phyloP scores from a whole-genome alignment of 1,140 invertebrate genomes.

The Aricia agestis region DNA sequence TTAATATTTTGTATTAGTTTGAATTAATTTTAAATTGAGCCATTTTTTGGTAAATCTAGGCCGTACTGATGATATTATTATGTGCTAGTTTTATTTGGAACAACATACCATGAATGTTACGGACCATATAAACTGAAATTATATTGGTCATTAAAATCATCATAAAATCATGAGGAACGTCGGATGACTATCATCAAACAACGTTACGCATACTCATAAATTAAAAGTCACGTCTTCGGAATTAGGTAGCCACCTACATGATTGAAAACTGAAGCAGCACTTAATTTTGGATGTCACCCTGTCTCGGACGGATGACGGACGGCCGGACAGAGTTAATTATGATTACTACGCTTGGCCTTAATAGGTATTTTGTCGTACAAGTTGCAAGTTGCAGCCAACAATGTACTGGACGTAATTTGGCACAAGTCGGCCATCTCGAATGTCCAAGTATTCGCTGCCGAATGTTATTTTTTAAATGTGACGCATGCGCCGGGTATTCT shows the following conservation, averaged over 20 bases:
- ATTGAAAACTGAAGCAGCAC: constrained; percentile 14
- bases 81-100: too few relatives aligned
- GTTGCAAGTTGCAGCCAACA: constrained; percentile 10
- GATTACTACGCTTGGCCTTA: constrained; percentile 10
- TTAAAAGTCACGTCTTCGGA: constrained; percentile 8
- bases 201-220: neutral
- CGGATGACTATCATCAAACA: neutral
- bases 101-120: too few relatives aligned
- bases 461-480: constrained; percentile 40
- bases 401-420: constrained; percentile 4
- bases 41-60: too few relatives aligned
- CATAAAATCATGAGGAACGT: neutral
- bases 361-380: constrained; percentile 3
- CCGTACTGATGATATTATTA: too few relatives aligned
- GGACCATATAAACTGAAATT: neutral
- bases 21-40: too few relatives aligned
- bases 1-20: too few relatives aligned
- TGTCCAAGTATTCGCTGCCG: constrained; percentile 36
- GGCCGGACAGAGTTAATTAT: neutral
- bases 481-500: constrained; percentile 37
- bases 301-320: neutral
- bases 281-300: constrained; percentile 9
- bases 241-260: constrained; percentile 16
- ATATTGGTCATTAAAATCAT: neutral
- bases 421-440: neutral